Evolutionary conservation across 2,888 invertebrate species (phyloP).

Genomic region (Melipona beecheii): DNA sequence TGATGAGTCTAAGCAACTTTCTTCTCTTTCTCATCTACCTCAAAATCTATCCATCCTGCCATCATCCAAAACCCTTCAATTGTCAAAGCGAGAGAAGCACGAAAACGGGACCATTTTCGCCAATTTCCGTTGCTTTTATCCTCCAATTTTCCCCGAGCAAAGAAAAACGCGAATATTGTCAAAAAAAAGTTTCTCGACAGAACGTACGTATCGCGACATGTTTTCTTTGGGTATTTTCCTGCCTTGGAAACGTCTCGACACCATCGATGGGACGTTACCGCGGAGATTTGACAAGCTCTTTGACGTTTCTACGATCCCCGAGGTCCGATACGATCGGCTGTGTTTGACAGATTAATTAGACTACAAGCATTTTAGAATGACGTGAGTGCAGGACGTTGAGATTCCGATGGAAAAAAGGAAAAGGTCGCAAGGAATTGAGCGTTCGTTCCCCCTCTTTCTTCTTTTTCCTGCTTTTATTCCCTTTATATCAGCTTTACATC

Average conservation of each 20-base stretch:
- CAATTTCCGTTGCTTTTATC: not conserved
- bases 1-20: too few species aligned
- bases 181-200: not conserved
- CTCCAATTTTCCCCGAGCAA: not conserved
- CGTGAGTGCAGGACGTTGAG: conserved; percentile 9
- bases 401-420: not conserved
- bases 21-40: too few species aligned
- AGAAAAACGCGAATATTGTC: not conserved
- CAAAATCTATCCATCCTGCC: too few species aligned
- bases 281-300: conserved; percentile 42
- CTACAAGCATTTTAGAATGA: conserved; percentile 45
- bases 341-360: conserved; percentile 64
- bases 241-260: conserved; percentile 20
- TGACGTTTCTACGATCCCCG: conserved; percentile 39
- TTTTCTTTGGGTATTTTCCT: conserved; percentile 25
- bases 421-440: not conserved
- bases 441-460: not conserved
- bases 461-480: not conserved
- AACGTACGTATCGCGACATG: not conserved
- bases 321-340: conserved; percentile 28
- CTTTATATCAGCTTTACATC: not conserved
- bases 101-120: not conserved
- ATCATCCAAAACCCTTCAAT: too few species aligned
- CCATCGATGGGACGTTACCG: not conserved
- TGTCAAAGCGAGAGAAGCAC: too few species aligned